Percentiles rank a stretch among this genome's conserved stretches.
Evolutionary conservation across 2,797 vertebrate genomes (phyloP).

Genomic region (Typhlichthys eigenmanni): DNA sequence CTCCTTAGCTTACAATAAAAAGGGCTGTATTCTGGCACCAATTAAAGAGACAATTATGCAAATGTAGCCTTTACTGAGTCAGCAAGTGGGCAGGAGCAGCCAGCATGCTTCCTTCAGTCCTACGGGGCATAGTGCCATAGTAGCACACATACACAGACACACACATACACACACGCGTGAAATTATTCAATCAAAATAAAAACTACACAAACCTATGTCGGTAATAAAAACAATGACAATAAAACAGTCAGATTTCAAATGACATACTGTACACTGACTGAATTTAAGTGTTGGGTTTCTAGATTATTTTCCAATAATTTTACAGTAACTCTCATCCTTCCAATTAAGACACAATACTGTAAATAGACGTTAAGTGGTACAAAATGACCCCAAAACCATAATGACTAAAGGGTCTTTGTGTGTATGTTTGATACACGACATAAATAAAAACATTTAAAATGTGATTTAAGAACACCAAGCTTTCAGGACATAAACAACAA

Average conservation of each 20-base stretch:
- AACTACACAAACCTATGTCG: conserved; percentile 53
- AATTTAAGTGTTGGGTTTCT: too few relatives aligned
- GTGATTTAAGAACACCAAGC: conserved; percentile 32
- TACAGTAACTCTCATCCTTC: too few relatives aligned
- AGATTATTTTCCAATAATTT: too few relatives aligned
- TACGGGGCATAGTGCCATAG: conserved; percentile 57
- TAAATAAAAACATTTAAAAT: too few relatives aligned
- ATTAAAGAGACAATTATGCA: conserved; percentile 85
- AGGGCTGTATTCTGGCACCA: conserved; percentile 68
- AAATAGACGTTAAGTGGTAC: neutral
- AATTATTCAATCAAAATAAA: conserved; percentile 57
- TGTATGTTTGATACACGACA: neutral
- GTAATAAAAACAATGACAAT: conserved; percentile 49
- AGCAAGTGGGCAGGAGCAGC: conserved; percentile 76
- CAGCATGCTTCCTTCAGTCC: conserved; percentile 45
- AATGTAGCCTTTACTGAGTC: conserved; percentile 85
- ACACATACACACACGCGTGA: conserved; percentile 13
- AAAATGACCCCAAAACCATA: neutral
- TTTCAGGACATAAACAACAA: conserved; percentile 72
- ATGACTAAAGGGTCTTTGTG: neutral
- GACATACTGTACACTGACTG: conserved; percentile 27
- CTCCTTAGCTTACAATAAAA: conserved; percentile 69
- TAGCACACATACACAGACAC: conserved; percentile 28
- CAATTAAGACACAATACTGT: too few relatives aligned
- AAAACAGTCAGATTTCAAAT: conserved; percentile 38